phyloP scores from a whole-genome alignment of 1,140 invertebrate species.

The Glossosoma conforme region DNA sequence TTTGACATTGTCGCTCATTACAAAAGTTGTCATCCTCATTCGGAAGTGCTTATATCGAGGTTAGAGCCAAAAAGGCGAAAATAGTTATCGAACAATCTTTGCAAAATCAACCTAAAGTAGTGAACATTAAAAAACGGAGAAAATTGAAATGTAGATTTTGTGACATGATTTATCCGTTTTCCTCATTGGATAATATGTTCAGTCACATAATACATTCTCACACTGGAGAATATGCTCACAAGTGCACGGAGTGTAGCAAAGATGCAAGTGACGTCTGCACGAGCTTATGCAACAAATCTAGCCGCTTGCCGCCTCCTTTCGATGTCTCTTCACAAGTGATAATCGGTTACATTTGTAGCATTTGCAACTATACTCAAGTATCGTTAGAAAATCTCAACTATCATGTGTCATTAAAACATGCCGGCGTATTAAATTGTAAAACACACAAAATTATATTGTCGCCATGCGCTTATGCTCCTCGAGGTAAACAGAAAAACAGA shows the following conservation, averaged over 20 bases:
- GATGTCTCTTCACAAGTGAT: slow-evolving; percentile 39
- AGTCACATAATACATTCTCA: slow-evolving; percentile 64
- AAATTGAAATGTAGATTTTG: slow-evolving; percentile 50
- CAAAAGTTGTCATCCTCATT: slow-evolving; percentile 54
- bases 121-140: too few species aligned
- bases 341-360: slow-evolving; percentile 59
- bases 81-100: slow-evolving; percentile 39
- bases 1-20: slow-evolving; percentile 63
- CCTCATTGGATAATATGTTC: too few species aligned
- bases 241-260: slow-evolving; percentile 51
- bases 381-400: slow-evolving; percentile 52
- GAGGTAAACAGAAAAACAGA: too few species aligned
- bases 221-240: slow-evolving; percentile 65
- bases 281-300: slow-evolving; percentile 12
- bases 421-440: slow-evolving; percentile 35
- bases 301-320: slow-evolving; percentile 39
- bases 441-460: not conserved
- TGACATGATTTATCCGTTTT: slow-evolving; percentile 39
- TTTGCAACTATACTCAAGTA: slow-evolving; percentile 65
- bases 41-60: slow-evolving; percentile 61
- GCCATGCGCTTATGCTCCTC: not conserved
- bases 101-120: not conserved
- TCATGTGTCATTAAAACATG: slow-evolving; percentile 55
- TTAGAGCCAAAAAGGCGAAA: slow-evolving; percentile 48
- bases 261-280: not conserved